phyloP scores from a whole-genome alignment of 2,888 invertebrate species.

The Parasteatoda lunata region DNA sequence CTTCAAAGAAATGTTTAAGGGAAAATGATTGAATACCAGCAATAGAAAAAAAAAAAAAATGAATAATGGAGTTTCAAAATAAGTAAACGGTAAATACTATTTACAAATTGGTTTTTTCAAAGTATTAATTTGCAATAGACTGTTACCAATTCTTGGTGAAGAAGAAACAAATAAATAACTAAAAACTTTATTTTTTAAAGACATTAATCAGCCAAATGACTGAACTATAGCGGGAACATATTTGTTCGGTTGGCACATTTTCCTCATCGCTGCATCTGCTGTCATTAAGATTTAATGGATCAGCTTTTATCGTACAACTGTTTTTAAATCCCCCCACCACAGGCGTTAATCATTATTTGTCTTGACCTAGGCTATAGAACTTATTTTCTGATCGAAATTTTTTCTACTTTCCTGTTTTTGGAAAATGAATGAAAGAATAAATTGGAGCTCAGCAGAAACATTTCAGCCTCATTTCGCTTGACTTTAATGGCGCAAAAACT shows the following conservation, averaged over 20 bases:
- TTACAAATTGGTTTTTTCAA: conserved; percentile 1
- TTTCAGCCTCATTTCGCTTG: conserved; percentile 63
- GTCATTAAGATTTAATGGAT: conserved; percentile 68
- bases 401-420: conserved; percentile 24
- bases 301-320: conserved; percentile 58
- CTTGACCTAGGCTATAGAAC: conserved; percentile 55
- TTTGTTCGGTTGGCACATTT: conserved; percentile 48
- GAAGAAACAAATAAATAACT: conserved; percentile 40
- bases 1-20: too few species aligned
- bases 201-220: conserved; percentile 64
- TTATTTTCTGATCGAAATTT: conserved; percentile 31
- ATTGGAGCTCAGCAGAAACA: conserved; percentile 67
- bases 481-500: conserved; percentile 68
- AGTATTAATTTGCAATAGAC: conserved; percentile 1
- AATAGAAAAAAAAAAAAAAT: too few species aligned
- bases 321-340: conserved; percentile 54
- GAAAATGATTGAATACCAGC: too few species aligned
- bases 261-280: conserved; percentile 31
- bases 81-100: too few species aligned
- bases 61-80: too few species aligned
- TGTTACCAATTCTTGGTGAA: neutral
- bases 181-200: conserved; percentile 25
- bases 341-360: conserved; percentile 68
- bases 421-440: conserved; percentile 67
- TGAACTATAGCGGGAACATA: conserved; percentile 27